Evolutionary conservation across 2,888 invertebrate genomes (phyloP).

Genomic region (Iphiclides podalirius): DNA sequence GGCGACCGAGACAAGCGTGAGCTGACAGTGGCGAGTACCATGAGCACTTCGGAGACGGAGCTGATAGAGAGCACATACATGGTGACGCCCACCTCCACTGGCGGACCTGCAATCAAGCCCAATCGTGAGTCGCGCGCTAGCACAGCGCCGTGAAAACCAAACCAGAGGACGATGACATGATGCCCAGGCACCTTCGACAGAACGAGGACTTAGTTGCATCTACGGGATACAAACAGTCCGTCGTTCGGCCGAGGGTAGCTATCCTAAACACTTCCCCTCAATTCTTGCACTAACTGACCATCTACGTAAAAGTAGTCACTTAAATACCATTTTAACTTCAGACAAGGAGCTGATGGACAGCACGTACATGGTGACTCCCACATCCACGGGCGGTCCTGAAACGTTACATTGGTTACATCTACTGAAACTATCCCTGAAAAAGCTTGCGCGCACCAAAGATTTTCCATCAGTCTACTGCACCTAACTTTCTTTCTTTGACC

Average conservation of each 20-base stretch:
- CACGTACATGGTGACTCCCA: constrained; percentile 91
- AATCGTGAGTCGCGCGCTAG: constrained; percentile 63
- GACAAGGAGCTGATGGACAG: constrained; percentile 91
- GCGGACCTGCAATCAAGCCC: constrained; percentile 92
- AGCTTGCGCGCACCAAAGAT: not conserved
- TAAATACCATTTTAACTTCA: constrained; percentile 88
- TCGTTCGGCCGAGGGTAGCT: constrained; percentile 48
- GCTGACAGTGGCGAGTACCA: constrained; percentile 93
- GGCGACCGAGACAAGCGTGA: constrained; percentile 68
- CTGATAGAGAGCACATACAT: constrained; percentile 99
- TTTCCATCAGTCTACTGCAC: not conserved
- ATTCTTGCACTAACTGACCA: constrained; percentile 40
- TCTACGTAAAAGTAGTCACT: constrained; percentile 56
- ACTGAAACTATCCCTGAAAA: constrained; percentile 32
- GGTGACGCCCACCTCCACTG: constrained; percentile 98
- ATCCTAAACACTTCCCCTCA: constrained; percentile 40
- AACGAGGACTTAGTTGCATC: constrained; percentile 33
- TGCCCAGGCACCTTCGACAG: constrained; percentile 45
- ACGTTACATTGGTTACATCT: constrained; percentile 56
- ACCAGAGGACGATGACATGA: constrained; percentile 63
- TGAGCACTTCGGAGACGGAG: constrained; percentile 98
- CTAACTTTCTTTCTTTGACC: too few species aligned
- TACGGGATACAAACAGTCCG: constrained; percentile 26
- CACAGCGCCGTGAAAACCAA: constrained; percentile 58
- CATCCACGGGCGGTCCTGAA: constrained; percentile 90